A percentile compares a stretch with the other conserved stretches of the same genome.
phyloP scores from a whole-genome alignment of 2,888 invertebrate species.

The Drosophila kambysellisi region DNA sequence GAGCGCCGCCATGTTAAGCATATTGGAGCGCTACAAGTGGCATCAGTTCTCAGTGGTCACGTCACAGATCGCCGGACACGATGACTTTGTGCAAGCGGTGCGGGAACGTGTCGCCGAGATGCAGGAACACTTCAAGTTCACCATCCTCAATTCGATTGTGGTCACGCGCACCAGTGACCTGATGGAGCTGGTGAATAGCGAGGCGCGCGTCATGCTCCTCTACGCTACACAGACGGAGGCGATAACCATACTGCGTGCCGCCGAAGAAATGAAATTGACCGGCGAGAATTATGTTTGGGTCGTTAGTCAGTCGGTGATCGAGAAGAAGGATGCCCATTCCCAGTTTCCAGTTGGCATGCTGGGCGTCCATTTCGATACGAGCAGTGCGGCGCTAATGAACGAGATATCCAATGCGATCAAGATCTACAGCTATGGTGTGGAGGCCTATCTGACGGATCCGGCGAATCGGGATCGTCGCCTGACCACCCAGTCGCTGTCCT shows the following conservation, averaged over 20 bases:
- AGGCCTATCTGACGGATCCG: constrained; percentile 92
- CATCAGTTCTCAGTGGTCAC: constrained; percentile 97
- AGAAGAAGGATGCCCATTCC: constrained; percentile 90
- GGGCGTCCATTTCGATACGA: constrained; percentile 96
- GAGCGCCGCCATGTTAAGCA: constrained; percentile 97
- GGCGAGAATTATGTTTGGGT: constrained; percentile 98
- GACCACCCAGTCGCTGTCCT: constrained; percentile 89
- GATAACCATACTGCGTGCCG: constrained; percentile 89
- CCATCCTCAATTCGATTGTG: constrained; percentile 93
- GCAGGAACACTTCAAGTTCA: constrained; percentile 92
- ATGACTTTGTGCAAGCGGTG: constrained; percentile 97
- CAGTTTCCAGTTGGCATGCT: constrained; percentile 97
- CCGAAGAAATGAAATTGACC: constrained; percentile 85
- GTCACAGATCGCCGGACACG: constrained; percentile 96
- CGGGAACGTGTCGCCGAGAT: constrained; percentile 93
- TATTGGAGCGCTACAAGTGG: constrained; percentile 98
- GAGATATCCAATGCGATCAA: constrained; percentile 96
- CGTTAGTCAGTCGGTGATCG: constrained; percentile 96
- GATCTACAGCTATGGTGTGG: constrained; percentile 96
- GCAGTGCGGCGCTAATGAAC: constrained; percentile 91
- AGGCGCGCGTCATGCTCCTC: constrained; percentile 96
- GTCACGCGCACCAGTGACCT: constrained; percentile 92
- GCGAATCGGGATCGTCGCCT: constrained; percentile 86
- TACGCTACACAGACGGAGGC: constrained; percentile 96
- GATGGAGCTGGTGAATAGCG: constrained; percentile 93